Base-by-base conservation (phyloP, 1,140 invertebrate species). In the Delia radicum region DNA sequence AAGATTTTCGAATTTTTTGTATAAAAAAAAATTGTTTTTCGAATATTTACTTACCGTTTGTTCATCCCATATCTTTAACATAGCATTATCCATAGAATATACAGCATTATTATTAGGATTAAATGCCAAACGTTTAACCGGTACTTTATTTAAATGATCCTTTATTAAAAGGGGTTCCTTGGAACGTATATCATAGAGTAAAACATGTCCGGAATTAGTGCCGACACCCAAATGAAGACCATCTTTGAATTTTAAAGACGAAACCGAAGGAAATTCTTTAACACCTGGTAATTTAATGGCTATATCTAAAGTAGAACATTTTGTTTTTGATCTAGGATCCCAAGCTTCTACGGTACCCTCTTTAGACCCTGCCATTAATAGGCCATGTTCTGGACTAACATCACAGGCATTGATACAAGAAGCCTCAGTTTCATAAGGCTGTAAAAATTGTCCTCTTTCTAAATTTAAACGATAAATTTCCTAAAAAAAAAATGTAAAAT, bases 401-500 rank as follows among this genome's bases (percentile, higher is more conserved):
- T 91, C 90, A 83, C 95, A 95, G 84, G 93, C 94, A 83, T 98
- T 98, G 15, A 96, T 90, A 78, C 92, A 91, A 76, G 89, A 90
- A 7, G 93, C 91, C 67, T 93, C 91, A 18, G 95, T 93, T 71
- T 90, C 87, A 79, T 94, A 93, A 0, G 97, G 93, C 80, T 93
- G 93, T 77, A 98, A 87, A 88, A 99, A 99, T 81, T 96, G 93
- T 0, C 97, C 98, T 84, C 95, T 91, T 88, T 99, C 96, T 76
- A 99, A 89, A 89, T 99, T 99, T 61, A 99, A 89, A 78, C 98
- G 91, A 84, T 97, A 98, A 65, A 99, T 94, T 86, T 99, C 96
- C 87, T 92, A 74, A 12, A 85, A 74, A 2, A 27, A 24, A 73
- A 8, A 18, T 3, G 37, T 75, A 2, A 1, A 37, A n/a, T 3